Evolutionary conservation across 2,888 invertebrate species (phyloP).

Genomic region (Lycia hirtaria): DNA sequence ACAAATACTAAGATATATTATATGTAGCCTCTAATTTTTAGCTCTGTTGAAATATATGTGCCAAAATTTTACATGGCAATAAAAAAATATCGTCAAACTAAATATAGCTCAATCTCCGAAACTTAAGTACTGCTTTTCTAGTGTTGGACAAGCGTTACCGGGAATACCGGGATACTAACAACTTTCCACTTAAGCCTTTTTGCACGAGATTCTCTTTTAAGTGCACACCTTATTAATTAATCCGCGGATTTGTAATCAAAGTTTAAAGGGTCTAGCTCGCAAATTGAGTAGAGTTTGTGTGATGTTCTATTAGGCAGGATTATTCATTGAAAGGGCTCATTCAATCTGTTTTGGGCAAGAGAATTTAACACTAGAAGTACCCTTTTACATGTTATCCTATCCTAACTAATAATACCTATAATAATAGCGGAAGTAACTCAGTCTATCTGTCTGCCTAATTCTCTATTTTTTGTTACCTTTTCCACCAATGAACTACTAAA

Average conservation of each 20-base stretch:
- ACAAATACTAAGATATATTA: no score
- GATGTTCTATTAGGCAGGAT: constrained; percentile 33
- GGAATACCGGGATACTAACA: constrained; percentile 50
- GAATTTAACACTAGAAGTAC: neutral
- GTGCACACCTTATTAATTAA: constrained; percentile 78
- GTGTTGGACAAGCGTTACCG: constrained; percentile 33
- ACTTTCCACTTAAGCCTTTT: constrained; percentile 74
- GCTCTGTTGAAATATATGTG: no score
- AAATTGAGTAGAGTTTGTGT: constrained; percentile 48
- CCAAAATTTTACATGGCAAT: no score
- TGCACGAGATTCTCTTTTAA: constrained; percentile 61
- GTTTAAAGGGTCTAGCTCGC: constrained; percentile 52
- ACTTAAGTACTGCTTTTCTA: constrained; percentile 20
- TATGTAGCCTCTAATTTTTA: no score
- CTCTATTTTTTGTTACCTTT: no score
- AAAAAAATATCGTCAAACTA: no score
- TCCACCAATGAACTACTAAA: no score
- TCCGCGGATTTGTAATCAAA: constrained; percentile 61
- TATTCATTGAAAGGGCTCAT: constrained; percentile 13
- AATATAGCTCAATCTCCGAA: neutral
- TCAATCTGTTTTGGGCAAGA: neutral
- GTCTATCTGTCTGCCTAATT: no score
- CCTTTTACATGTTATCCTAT: neutral
- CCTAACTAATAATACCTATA: no score
- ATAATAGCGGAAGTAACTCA: no score